A percentile compares a stretch with the other conserved stretches of the same genome.
Conservation (phyloP, 2,797 vertebrate genomes). For the Artibeus lituratus region DNA sequence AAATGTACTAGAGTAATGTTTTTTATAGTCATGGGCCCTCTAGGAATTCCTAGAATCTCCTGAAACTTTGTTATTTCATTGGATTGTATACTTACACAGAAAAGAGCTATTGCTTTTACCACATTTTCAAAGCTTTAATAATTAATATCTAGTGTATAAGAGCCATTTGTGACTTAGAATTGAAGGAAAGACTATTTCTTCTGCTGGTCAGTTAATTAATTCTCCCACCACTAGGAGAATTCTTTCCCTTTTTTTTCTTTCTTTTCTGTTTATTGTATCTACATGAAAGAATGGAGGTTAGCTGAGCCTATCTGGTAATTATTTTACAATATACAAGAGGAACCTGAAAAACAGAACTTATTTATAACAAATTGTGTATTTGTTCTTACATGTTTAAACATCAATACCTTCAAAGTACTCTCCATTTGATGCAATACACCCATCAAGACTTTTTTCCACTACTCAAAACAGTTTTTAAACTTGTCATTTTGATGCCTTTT, state of each 20-base stretch:
- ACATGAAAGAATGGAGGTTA: background rate
- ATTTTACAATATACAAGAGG: background rate
- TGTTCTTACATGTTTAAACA: background rate
- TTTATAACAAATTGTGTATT: background rate
- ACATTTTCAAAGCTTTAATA: background rate
- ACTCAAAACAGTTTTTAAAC: background rate
- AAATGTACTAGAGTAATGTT: background rate
- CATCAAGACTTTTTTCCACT: background rate
- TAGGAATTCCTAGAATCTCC: background rate
- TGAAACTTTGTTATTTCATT: background rate
- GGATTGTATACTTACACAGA: background rate
- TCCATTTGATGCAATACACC: background rate
- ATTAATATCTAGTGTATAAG: background rate
- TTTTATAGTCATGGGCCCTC: background rate
- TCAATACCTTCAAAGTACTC: background rate
- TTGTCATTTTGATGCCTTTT: background rate
- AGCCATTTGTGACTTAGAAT: background rate
- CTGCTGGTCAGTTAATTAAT: background rate
- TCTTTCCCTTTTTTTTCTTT: background rate
- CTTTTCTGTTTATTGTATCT: background rate
- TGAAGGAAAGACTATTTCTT: background rate
- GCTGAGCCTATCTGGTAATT: background rate
- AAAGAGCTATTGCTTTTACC: background rate
- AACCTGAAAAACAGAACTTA: background rate
- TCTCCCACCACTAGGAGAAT: background rate